Evolutionary conservation across 2,113 vertebrate species (phyloP).

Genomic region (Cryptomyrus ogoouensis): DNA sequence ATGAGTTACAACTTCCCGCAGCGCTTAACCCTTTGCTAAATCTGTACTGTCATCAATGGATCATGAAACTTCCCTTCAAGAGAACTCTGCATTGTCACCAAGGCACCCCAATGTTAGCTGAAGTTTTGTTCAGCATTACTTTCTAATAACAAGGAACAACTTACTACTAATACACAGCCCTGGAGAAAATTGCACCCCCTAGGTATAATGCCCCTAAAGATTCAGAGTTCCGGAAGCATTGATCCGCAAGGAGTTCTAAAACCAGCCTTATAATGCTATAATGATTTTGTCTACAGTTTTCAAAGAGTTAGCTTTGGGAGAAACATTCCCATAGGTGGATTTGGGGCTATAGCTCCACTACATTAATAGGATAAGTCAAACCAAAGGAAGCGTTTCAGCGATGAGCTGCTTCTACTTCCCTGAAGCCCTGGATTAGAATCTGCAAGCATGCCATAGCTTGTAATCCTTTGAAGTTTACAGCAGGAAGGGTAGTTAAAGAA

Average conservation of each 20-base stretch:
- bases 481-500: not conserved
- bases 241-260: conserved; percentile 11
- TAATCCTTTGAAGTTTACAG: not conserved
- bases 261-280: conserved; percentile 11
- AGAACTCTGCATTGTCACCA: not conserved
- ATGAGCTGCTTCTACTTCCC: not conserved
- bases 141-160: not conserved
- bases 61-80: not conserved
- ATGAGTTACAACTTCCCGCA: not conserved
- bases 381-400: not conserved
- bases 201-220: not conserved
- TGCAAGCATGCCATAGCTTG: not conserved
- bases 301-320: not conserved
- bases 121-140: not conserved
- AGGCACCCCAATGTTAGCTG: not conserved
- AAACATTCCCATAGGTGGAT: conserved; percentile 15
- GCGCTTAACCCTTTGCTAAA: not conserved
- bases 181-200: not conserved
- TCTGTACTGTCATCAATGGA: not conserved
- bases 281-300: conserved; percentile 5
- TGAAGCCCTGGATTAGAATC: not conserved
- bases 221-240: not conserved
- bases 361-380: conserved; percentile 22
- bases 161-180: not conserved
- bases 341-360: not conserved